Evolutionary conservation across 2,888 invertebrate species (phyloP).

Genomic region (Harpalus rufipes): DNA sequence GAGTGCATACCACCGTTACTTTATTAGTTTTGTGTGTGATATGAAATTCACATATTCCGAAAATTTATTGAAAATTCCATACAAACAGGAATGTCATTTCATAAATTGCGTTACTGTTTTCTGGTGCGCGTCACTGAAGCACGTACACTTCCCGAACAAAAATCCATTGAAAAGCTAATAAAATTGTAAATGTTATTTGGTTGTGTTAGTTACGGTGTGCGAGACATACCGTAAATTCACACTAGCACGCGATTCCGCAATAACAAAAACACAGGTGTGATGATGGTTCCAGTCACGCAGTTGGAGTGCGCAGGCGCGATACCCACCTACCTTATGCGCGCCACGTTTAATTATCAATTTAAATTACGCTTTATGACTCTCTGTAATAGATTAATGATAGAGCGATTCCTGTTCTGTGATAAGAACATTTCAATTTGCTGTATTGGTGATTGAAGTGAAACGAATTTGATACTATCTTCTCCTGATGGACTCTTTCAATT

Average conservation of each 20-base stretch:
- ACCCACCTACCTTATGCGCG: neutral
- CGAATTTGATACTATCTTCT: neutral
- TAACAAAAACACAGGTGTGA: conserved; percentile 65
- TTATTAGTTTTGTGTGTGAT: conserved; percentile 63
- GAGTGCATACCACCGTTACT: conserved; percentile 55
- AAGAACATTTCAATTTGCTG: conserved; percentile 38
- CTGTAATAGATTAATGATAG: conserved; percentile 50
- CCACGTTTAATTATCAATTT: conserved; percentile 55
- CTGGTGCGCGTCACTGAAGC: conserved; percentile 39
- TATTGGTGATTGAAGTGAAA: conserved; percentile 35
- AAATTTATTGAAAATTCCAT: conserved; percentile 64
- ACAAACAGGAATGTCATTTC: conserved; percentile 58
- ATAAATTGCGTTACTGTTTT: conserved; percentile 59
- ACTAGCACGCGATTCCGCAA: conserved; percentile 56
- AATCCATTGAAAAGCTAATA: conserved; percentile 60
- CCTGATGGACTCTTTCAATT: conserved; percentile 13
- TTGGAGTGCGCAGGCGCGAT: neutral
- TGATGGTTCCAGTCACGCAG: conserved; percentile 55
- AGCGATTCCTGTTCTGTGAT: conserved; percentile 34
- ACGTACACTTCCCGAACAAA: conserved; percentile 45
- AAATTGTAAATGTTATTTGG: conserved; percentile 59
- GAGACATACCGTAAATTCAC: conserved; percentile 56
- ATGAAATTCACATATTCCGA: conserved; percentile 60
- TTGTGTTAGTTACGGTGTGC: conserved; percentile 58
- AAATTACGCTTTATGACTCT: conserved; percentile 50